phyloP scores from a whole-genome alignment of 2,113 vertebrate species.

The Peromyscus leucopus region DNA sequence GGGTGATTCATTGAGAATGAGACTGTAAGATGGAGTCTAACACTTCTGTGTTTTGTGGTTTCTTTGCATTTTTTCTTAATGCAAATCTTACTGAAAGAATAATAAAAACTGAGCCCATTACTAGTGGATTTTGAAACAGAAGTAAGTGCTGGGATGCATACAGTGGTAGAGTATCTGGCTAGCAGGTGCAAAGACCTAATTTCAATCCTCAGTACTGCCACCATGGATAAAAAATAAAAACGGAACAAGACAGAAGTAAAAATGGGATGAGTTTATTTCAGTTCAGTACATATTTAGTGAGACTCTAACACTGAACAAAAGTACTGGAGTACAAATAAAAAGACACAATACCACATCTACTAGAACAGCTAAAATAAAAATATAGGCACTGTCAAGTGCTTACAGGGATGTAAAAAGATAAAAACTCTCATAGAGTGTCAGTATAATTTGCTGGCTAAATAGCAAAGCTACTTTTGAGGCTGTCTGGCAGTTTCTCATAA shows the following conservation, averaged over 20 bases:
- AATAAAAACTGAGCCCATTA: slow-evolving; percentile 19
- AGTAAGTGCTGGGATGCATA: background rate
- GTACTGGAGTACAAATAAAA: background rate
- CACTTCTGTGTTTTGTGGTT: background rate
- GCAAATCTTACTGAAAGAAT: slow-evolving; percentile 37
- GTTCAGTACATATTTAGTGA: slow-evolving; percentile 41
- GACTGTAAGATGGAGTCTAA: background rate
- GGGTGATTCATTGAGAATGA: background rate
- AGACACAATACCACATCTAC: background rate
- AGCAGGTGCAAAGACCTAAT: background rate
- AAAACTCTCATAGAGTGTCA: background rate
- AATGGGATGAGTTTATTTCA: slow-evolving; percentile 42
- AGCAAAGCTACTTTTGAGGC: background rate
- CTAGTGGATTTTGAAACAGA: background rate
- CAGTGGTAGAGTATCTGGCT: background rate
- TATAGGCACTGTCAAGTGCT: background rate
- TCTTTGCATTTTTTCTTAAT: slow-evolving; percentile 47
- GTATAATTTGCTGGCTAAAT: background rate
- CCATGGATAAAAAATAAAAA: background rate
- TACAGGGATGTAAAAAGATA: background rate
- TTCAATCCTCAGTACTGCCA: background rate
- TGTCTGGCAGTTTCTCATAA: slow-evolving; percentile 30
- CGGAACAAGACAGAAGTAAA: background rate
- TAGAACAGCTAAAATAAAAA: slow-evolving; percentile 20
- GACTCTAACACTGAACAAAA: background rate